A percentile compares a stretch with the other conserved stretches of the same genome.
Evolutionary conservation across 2,888 invertebrate species (phyloP).

Genomic region (Ormyrus nitidulus): DNA sequence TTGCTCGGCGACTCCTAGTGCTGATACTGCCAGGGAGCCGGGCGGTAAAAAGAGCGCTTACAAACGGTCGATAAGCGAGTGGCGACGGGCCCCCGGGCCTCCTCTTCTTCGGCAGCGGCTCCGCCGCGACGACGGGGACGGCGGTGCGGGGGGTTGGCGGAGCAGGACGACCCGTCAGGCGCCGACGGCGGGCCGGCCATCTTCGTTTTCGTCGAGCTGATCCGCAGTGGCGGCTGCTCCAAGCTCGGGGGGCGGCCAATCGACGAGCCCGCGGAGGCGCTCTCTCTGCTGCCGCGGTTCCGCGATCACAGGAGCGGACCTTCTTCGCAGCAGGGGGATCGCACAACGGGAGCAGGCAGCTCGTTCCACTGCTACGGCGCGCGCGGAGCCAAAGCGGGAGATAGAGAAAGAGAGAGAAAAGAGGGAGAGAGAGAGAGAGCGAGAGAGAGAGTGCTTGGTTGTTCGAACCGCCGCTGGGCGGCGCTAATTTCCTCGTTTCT

Average conservation of each 20-base stretch:
- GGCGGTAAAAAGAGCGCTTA: background rate
- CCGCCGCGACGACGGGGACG: slow-evolving; percentile 3
- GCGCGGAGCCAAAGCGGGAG: background rate
- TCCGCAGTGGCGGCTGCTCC: background rate
- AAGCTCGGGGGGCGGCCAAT: background rate
- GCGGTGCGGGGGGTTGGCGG: background rate
- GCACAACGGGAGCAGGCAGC: no score
- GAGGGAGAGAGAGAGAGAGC: background rate
- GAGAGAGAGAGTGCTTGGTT: background rate
- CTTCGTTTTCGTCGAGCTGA: slow-evolving; percentile 19
- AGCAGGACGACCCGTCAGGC: no score
- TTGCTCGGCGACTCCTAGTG: background rate
- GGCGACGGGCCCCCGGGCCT: background rate
- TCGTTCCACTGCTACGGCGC: background rate
- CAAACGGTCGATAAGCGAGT: slow-evolving; percentile 3
- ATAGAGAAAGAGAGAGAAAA: background rate
- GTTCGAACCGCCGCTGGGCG: slow-evolving; percentile 10
- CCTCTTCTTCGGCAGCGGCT: background rate
- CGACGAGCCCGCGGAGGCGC: background rate
- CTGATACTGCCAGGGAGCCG: background rate
- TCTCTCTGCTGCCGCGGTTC: background rate
- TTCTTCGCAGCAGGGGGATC: no score
- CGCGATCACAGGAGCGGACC: background rate
- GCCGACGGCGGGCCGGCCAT: slow-evolving; percentile 31
- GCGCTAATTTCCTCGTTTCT: background rate